These are phyloP conservation scores for Microctonus brassicae DNA, from an alignment of 2,888 invertebrate genomes.

Conservation along the genomic window DNA sequence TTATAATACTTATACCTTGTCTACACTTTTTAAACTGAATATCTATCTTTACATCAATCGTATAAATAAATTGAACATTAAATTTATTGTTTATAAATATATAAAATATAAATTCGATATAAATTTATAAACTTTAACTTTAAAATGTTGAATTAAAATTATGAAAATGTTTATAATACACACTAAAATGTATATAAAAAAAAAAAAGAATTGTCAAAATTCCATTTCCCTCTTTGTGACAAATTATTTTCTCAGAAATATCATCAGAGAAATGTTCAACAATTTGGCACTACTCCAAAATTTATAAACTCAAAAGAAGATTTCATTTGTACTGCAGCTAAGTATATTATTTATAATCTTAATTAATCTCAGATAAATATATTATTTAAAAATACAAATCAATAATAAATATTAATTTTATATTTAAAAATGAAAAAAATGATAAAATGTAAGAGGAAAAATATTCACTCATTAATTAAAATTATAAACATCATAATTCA, in stretches of 20 bases:
- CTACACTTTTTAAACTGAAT: not conserved
- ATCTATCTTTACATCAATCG: no score
- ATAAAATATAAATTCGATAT: no score
- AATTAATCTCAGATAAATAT: not conserved
- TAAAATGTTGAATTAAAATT: no score
- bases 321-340: not conserved
- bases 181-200: no score
- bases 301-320: not conserved
- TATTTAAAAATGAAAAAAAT: no score
- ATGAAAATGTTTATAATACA: no score
- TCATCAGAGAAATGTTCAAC: not conserved
- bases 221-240: not conserved
- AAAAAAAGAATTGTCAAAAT: not conserved
- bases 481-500: not conserved
- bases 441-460: no score
- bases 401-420: no score
- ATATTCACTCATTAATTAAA: not conserved
- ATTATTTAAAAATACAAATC: not conserved
- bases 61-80: not conserved
- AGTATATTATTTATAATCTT: not conserved
- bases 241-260: not conserved
- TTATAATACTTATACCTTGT: constrained; percentile 28
- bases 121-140: no score
- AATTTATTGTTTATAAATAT: no score
- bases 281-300: not conserved